Conservation (phyloP, 2,797 vertebrate species). For the Rhinoraja longicauda region DNA sequence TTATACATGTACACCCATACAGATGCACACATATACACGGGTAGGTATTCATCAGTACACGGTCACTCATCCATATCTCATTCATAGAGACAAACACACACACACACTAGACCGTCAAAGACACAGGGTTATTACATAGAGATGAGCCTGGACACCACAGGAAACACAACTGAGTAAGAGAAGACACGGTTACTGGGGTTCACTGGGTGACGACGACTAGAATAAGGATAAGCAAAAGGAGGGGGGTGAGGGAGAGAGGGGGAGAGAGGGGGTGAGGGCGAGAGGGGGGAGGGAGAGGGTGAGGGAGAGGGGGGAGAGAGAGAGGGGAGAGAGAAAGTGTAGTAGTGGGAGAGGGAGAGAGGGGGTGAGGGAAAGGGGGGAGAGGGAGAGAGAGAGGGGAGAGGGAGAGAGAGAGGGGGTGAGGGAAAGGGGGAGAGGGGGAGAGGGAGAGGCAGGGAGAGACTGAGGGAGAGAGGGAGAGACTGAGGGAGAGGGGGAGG, state of each 20-base stretch:
- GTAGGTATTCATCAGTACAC: neutral
- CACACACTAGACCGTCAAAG: neutral
- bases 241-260: neutral
- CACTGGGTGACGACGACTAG: neutral
- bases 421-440: too few species aligned
- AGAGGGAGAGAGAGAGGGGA: too few species aligned
- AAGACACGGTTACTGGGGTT: neutral
- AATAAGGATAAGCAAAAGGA: neutral
- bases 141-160: neutral
- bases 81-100: neutral
- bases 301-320: too few species aligned
- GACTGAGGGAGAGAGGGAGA: neutral
- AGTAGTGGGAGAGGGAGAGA: too few species aligned
- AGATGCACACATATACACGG: neutral
- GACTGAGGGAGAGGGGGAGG: neutral
- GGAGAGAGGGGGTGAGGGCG: too few species aligned
- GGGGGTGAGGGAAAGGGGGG: too few species aligned
- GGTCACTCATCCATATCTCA: neutral
- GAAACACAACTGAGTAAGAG: neutral
- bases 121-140: neutral
- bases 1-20: neutral
- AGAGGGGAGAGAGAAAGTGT: too few species aligned
- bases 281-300: too few species aligned
- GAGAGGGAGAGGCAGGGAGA: too few species aligned
- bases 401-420: too few species aligned